Evolutionary conservation across 2,888 invertebrate genomes (phyloP), one percentile per base, ranked within the genome.

Genomic region (Tineola bisselliella): DNA sequence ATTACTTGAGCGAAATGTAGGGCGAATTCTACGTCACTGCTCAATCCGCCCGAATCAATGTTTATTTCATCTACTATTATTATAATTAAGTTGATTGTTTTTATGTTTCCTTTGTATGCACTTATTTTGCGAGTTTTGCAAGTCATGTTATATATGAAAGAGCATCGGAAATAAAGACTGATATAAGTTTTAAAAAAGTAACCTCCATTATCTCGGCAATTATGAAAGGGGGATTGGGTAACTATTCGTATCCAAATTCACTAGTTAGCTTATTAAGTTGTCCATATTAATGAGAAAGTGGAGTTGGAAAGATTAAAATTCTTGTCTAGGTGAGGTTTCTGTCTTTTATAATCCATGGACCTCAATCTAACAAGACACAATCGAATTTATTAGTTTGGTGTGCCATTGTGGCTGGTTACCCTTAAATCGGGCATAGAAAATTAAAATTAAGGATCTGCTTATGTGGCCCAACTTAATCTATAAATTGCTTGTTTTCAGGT

Each of bases 341-440:
- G 81, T 73, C 75, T 64, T 67, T 64, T 17, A 77, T 77, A 79
- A 77, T 73, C 79, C 70, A 71, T 75, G 68, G 68, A 73, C 83
- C 84, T 84, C 87, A 87, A 87, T 87, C 87, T 84, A 83, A 79
- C 81, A 69, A 77, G 80, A 75, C 60, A 84, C 84, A 82, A 54
- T 6, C 6, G 4, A 25, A 25, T 6, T 25, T 4, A 25, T 25
- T 25, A n/a, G n/a, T n/a, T n/a, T n/a, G n/a, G n/a, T n/a, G n/a
- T n/a, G n/a, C n/a, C n/a, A n/a, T n/a, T n/a, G n/a, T n/a, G n/a
- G n/a, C n/a, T n/a, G n/a, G n/a, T n/a, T n/a, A n/a, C n/a, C n/a
- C n/a, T n/a, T n/a, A n/a, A n/a, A n/a, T n/a, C n/a, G n/a, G n/a
- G 25, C 25, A 25, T 6, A 15, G 44, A 19, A 48, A 62, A 58